phyloP scores from a whole-genome alignment of 2,888 invertebrate species.

The Torymus texanus region DNA sequence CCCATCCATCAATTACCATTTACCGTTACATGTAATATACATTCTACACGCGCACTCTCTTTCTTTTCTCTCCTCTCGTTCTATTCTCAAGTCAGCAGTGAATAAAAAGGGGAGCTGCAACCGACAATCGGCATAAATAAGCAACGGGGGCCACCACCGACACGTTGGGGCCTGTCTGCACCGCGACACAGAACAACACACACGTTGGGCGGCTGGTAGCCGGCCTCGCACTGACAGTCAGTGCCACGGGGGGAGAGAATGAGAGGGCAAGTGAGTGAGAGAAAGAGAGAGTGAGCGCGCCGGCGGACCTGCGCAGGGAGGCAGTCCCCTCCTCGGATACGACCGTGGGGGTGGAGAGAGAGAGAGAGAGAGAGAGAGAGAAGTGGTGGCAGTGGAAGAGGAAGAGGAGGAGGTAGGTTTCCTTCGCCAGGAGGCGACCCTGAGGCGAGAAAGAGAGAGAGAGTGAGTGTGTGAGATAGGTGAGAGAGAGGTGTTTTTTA shows the following conservation, averaged over 20 bases:
- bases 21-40: too few relatives aligned
- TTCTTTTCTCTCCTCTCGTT: too few relatives aligned
- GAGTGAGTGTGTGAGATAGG: too few relatives aligned
- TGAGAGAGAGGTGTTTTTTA: too few relatives aligned
- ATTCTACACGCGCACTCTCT: too few relatives aligned
- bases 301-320: constrained; percentile 8
- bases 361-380: neutral
- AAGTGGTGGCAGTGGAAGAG: neutral
- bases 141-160: too few relatives aligned
- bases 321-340: constrained; percentile 7
- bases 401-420: neutral
- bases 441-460: neutral
- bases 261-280: neutral
- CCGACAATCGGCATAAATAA: too few relatives aligned
- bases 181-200: too few relatives aligned
- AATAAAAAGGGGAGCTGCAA: too few relatives aligned
- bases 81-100: too few relatives aligned
- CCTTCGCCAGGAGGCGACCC: constrained; percentile 30
- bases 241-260: constrained; percentile 1
- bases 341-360: constrained; percentile 2
- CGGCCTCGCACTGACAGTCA: constrained; percentile 72
- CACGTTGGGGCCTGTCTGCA: too few relatives aligned
- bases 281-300: neutral
- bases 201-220: constrained; percentile 73
- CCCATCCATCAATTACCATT: too few relatives aligned